A percentile compares a stretch with the other conserved stretches of the same genome.
phyloP scores from a whole-genome alignment of 2,888 invertebrate species.

The Limnephilus rhombicus region DNA sequence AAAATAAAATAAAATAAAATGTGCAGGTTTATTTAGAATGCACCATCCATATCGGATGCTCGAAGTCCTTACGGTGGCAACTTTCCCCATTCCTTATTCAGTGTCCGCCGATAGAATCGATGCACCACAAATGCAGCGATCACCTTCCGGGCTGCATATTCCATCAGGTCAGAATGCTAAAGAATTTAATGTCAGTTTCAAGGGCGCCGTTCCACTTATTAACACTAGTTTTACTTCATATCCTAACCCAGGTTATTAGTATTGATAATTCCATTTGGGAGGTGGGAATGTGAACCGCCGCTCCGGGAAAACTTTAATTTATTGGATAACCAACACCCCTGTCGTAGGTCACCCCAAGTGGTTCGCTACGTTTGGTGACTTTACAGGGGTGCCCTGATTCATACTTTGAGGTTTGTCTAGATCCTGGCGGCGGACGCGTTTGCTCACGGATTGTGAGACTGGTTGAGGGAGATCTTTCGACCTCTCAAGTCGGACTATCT shows the following conservation, averaged over 20 bases:
- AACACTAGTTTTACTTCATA: background rate
- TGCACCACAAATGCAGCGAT: slow-evolving; percentile 2
- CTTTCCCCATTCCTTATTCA: slow-evolving; percentile 32
- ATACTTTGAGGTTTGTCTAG: too few relatives aligned
- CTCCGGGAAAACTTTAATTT: too few relatives aligned
- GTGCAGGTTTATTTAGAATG: background rate
- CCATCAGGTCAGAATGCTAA: background rate
- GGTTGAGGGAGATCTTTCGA: too few relatives aligned
- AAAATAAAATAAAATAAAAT: too few relatives aligned
- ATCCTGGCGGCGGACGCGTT: too few relatives aligned
- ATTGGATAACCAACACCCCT: too few relatives aligned
- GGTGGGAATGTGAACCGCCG: too few relatives aligned
- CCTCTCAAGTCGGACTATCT: too few relatives aligned
- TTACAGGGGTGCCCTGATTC: too few relatives aligned
- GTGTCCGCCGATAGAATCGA: background rate
- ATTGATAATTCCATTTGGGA: background rate
- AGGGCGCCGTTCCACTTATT: background rate
- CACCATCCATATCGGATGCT: background rate
- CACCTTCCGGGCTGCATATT: background rate
- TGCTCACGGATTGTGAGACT: too few relatives aligned
- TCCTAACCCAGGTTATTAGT: background rate
- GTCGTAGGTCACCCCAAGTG: too few relatives aligned
- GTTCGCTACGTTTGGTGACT: too few relatives aligned
- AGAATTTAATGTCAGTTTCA: background rate
- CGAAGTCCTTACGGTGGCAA: slow-evolving; percentile 12